Conservation (phyloP, 2,113 vertebrate species). For the Ophiodon elongatus region DNA sequence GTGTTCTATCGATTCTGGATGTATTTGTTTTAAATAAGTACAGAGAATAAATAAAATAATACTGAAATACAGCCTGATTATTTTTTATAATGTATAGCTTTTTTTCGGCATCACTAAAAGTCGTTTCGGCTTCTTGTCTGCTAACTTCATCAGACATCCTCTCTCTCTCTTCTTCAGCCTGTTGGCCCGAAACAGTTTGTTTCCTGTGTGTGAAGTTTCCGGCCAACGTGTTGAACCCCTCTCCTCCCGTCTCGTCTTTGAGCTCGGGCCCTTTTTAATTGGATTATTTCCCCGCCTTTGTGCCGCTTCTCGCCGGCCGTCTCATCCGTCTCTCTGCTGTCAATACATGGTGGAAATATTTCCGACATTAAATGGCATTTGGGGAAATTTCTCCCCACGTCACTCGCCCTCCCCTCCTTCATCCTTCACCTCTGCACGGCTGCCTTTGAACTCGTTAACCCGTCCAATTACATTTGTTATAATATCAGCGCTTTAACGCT, state of each 20-base stretch:
- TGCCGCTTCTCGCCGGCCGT: constrained; percentile 42
- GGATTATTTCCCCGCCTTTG: constrained; percentile 41
- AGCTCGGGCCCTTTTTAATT: constrained; percentile 48
- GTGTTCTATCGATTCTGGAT: background rate
- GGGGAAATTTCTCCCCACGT: constrained; percentile 74
- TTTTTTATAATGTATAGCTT: background rate
- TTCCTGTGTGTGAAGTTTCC: constrained; percentile 39
- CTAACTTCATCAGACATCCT: background rate
- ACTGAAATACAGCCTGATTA: background rate
- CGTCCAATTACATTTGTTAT: constrained; percentile 41
- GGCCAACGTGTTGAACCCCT: constrained; percentile 62
- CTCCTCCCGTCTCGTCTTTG: background rate
- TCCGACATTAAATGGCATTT: constrained; percentile 81
- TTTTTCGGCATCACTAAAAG: background rate
- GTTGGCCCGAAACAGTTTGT: background rate
- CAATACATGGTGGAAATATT: constrained; percentile 80
- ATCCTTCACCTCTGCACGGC: constrained; percentile 45
- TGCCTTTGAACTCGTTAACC: constrained; percentile 47
- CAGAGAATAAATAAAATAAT: background rate
- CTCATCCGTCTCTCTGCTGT: constrained; percentile 70
- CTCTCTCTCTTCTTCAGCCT: background rate
- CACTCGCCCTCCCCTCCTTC: constrained; percentile 48
- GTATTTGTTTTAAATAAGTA: background rate
- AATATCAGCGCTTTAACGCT: constrained; percentile 22
- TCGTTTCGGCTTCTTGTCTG: background rate